Evolutionary conservation across 2,797 vertebrate species (phyloP), one percentile per base, ranked within the genome.

Genomic region (Neostethus bicornis): DNA sequence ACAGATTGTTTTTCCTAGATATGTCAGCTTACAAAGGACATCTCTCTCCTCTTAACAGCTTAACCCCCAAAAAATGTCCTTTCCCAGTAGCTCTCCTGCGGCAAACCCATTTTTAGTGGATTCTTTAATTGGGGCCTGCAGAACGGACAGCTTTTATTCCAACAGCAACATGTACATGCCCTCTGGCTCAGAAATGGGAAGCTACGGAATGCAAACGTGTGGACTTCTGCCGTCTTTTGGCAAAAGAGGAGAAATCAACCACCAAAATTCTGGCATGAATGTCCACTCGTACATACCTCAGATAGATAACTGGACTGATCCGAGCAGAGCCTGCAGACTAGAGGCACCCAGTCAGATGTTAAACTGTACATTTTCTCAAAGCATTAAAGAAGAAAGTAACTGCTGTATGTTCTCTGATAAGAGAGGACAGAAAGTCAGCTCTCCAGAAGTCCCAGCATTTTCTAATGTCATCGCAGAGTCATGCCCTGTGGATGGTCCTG

Each of bases 351-450:
- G 87, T 88, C 95, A 96, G 93, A 95, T 96, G 85, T 90, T 96
- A 91, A 94, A 94, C 90, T 97, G 95, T 87, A 95, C 95, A 77
- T 98, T 98, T 89, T 93, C 96, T 86, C 93, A 96, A 91, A 96
- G 93, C 91, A 98, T 99, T 90, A 99, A 99, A 89, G 97, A 98
- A 89, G 97, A 99, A 90, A 95, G 92, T 87, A 98, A 95, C 89
- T 99, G 96, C 95, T 99, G 97, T 92, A 98, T 99, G 97, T 99
- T 95, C 92, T 96, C 97, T 79, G 96, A 99, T 91, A 99, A 98
- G 91, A 92, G 94, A 90, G 91, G 93, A 4, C 84, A 80, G 80
- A 97, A 98, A 94, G 93, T 94, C 85, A 93, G 90, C 90, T 90
- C 95, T 75, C 83, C 94, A 75, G 95, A 96, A 70, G 92, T 94